Percentiles rank a stretch among this genome's conserved stretches.
Conservation (phyloP, 1,140 invertebrate genomes). For the Piezodorus guildinii region DNA sequence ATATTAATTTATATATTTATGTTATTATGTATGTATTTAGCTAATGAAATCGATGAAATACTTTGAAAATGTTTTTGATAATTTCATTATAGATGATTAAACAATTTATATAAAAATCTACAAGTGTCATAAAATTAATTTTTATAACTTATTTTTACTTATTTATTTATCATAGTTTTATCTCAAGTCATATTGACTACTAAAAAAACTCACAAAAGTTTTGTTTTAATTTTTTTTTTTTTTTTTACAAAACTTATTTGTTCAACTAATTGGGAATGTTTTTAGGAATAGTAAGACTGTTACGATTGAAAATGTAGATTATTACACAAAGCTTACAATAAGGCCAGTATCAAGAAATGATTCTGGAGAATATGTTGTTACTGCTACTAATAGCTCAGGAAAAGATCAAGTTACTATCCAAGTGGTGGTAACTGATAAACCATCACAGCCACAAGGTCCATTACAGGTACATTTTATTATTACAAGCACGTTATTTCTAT, state of each 20-base stretch:
- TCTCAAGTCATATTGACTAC: no score
- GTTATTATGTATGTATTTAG: no score
- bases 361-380: constrained; percentile 79
- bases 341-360: constrained; percentile 67
- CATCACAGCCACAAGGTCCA: constrained; percentile 74
- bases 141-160: no score
- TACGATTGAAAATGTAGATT: constrained; percentile 67
- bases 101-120: no score
- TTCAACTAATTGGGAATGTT: background rate
- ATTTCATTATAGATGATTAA: no score
- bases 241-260: background rate
- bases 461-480: constrained; percentile 39
- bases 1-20: background rate
- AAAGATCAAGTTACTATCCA: constrained; percentile 80
- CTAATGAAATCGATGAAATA: no score
- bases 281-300: constrained; percentile 25
- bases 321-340: constrained; percentile 77
- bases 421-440: constrained; percentile 86
- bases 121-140: no score
- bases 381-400: constrained; percentile 71
- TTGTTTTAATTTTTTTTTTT: background rate
- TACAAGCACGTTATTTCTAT: no score
- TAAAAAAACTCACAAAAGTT: no score
- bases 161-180: no score
- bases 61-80: no score